These are phyloP conservation scores for Pseudomyrmex pallidus DNA, from an alignment of 1,140 invertebrate species.

Conservation along the genomic window DNA sequence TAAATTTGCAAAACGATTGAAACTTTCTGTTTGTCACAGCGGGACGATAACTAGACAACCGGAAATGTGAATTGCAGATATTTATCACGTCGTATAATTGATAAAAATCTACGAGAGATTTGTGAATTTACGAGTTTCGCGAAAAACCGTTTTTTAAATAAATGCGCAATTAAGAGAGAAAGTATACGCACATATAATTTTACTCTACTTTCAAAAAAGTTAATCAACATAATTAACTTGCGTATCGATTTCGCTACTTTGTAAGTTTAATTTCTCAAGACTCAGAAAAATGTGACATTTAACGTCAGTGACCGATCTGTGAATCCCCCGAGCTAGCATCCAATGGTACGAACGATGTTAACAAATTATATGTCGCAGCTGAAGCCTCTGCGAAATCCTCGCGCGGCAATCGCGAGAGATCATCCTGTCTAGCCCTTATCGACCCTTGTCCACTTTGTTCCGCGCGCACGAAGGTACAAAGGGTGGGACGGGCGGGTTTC, in stretches of 20 bases:
- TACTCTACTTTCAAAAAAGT: not conserved
- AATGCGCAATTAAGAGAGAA: not conserved
- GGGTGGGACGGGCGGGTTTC: constrained; percentile 56
- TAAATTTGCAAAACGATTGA: not conserved
- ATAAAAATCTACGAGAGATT: constrained; percentile 17
- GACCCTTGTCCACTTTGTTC: constrained; percentile 62
- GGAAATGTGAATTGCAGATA: constrained; percentile 15
- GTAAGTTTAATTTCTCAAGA: not conserved
- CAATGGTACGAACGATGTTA: constrained; percentile 13
- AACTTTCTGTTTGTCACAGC: constrained; percentile 1
- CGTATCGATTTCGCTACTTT: not conserved
- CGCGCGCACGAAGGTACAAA: constrained; percentile 32
- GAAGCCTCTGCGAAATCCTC: not conserved
- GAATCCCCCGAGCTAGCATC: not conserved
- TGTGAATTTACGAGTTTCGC: not conserved
- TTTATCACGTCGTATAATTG: not conserved
- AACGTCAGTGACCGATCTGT: not conserved
- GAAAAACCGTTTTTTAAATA: not conserved
- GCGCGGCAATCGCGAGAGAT: not conserved
- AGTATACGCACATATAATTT: not conserved
- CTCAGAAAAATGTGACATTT: not conserved
- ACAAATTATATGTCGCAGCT: constrained; percentile 46
- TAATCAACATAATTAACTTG: not conserved
- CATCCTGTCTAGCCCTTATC: constrained; percentile 62
- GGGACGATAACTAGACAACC: not conserved